Percentiles rank a stretch among this genome's conserved stretches.
Conservation (phyloP, 1,140 invertebrate species). For the Phthorimaea operculella region DNA sequence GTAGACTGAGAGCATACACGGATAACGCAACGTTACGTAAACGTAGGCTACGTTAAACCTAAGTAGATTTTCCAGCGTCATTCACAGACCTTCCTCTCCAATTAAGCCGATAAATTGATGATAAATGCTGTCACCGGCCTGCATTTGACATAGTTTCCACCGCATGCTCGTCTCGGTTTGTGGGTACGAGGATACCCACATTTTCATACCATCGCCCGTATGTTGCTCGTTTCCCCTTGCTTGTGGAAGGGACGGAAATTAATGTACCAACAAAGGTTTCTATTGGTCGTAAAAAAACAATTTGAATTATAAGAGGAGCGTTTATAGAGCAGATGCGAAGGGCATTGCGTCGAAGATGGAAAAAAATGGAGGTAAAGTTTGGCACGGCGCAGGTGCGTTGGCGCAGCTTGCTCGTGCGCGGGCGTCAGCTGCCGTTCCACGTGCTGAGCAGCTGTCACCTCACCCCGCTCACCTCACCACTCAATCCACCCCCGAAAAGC, state of each 20-base stretch:
- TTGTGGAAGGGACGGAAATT: neutral
- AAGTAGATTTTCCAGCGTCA: neutral
- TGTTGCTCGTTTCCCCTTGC: too few relatives aligned
- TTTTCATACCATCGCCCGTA: too few relatives aligned
- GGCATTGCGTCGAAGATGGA: conserved; percentile 25
- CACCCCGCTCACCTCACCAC: conserved; percentile 20
- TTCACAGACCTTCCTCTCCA: neutral
- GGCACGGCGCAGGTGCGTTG: conserved; percentile 40
- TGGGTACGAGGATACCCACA: too few relatives aligned
- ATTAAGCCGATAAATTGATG: neutral
- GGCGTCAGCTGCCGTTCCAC: conserved; percentile 48
- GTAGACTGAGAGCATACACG: neutral
- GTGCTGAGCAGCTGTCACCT: conserved; percentile 53
- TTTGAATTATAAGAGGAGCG: neutral
- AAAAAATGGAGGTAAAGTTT: conserved; percentile 36
- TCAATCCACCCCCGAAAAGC: neutral
- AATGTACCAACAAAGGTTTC: neutral
- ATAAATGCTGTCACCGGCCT: neutral
- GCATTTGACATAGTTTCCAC: neutral
- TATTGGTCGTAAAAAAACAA: neutral
- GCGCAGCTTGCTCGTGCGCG: conserved; percentile 48
- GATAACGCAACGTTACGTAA: neutral
- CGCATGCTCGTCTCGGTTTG: too few relatives aligned
- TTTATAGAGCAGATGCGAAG: conserved; percentile 34
- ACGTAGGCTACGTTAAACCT: neutral